Base-by-base conservation (phyloP, 2,888 invertebrate genomes). In the Parnassius smintheus region DNA sequence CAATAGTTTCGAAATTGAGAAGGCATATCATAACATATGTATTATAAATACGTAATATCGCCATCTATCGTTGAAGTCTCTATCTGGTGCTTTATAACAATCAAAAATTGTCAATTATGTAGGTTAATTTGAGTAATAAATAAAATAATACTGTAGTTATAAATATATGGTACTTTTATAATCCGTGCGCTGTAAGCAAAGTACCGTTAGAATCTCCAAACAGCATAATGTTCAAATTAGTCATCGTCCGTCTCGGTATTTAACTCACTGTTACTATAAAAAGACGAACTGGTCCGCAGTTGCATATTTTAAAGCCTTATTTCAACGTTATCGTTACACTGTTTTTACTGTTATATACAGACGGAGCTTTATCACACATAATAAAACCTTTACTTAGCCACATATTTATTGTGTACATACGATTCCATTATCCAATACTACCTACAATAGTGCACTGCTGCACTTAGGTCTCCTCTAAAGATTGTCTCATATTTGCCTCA, bases 191-290 rank as follows among this genome's bases (percentile, higher is more conserved):
- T 69, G 72, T 69, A 50, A 67, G 65, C 65, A 59, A 65, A 70
- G 78, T 82, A 80, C 87, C 83, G 87, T 87, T 88, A 86, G 75
- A 81, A 76, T 77, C 77, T 82, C 78, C 77, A 78, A 74, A 72
- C 74, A 73, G 73, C 75, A 76, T 82, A 82, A 84, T 83, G 73
- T 70, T 71, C 74, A 65, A 78, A 86, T 87, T 83, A 83, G 78
- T 87, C 83, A 82, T 77, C 75, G 73, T 86, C 80, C 75, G 86
- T 85, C 83, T 85, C 75, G 82, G 78, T 68, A 46, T 63, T 65
- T 72, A 67, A 65, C 64, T 69, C 72, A 64, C 70, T 70, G 71
- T 73, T 75, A 49, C 49, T 49, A 13, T 49, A 49, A 49, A 9
- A 77, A 68, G 64, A 60, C 65, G 60, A 66, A 63, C 57, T 63